phyloP scores from a whole-genome alignment of 2,888 invertebrate species.

The Trissolcus japonicus region DNA sequence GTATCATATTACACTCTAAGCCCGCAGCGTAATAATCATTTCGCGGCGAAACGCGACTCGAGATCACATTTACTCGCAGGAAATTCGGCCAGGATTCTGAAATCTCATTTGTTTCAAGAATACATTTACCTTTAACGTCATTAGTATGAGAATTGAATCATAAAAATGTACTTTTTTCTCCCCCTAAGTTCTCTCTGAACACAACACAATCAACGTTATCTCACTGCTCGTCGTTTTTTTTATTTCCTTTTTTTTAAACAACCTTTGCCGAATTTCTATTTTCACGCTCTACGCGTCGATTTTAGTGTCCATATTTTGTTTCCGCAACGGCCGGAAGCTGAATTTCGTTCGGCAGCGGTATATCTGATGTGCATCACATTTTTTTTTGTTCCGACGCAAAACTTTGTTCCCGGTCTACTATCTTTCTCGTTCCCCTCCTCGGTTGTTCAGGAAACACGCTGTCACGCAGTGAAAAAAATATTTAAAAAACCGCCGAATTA shows the following conservation, averaged over 20 bases:
- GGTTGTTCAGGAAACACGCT: constrained; percentile 21
- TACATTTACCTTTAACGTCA: no score
- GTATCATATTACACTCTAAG: no score
- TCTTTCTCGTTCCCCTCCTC: background rate
- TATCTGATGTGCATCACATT: constrained; percentile 1
- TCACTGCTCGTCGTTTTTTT: background rate
- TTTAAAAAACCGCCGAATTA: background rate
- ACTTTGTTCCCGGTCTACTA: background rate
- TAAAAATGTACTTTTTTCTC: background rate
- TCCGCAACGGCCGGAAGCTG: constrained; percentile 34
- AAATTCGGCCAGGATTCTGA: constrained; percentile 25
- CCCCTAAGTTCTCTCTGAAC: background rate
- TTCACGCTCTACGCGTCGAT: constrained; percentile 14
- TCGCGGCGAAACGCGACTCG: constrained; percentile 12
- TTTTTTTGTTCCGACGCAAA: background rate
- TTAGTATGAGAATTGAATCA: no score
- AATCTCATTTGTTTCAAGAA: constrained; percentile 12
- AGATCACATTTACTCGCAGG: constrained; percentile 19
- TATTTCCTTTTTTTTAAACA: no score
- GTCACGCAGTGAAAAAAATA: constrained; percentile 32
- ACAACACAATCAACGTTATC: background rate
- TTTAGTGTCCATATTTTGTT: constrained; percentile 34
- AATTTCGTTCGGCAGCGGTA: constrained; percentile 22
- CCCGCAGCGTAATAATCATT: constrained; percentile 26
- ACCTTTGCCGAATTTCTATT: constrained; percentile 1